Evolutionary conservation across 1,140 invertebrate genomes (phyloP).

Genomic region (Drosophila equinoxialis): DNA sequence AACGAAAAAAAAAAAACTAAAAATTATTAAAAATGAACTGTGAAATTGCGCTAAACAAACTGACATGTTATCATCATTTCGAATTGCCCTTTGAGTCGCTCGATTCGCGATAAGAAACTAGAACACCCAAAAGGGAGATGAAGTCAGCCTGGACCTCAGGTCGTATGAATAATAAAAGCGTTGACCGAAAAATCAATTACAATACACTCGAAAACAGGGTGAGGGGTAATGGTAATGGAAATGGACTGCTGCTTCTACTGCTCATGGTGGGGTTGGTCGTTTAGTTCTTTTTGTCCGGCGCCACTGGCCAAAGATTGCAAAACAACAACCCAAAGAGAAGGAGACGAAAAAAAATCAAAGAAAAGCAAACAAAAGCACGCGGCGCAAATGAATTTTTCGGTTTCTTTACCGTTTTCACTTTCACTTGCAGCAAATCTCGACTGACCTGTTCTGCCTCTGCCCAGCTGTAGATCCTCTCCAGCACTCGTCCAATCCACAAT

Average conservation of each 20-base stretch:
- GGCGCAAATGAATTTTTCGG: background rate
- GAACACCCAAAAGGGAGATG: too few relatives aligned
- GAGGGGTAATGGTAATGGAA: too few relatives aligned
- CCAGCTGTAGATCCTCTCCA: background rate
- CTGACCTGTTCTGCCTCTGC: background rate
- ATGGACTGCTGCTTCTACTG: background rate
- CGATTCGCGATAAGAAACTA: too few relatives aligned
- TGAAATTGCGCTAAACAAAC: background rate
- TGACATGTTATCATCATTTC: background rate
- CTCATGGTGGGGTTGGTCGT: background rate
- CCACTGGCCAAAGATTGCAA: background rate
- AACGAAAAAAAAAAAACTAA: background rate
- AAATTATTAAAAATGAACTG: slow-evolving; percentile 4
- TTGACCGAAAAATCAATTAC: slow-evolving; percentile 11
- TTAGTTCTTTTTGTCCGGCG: background rate
- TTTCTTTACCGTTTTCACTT: background rate
- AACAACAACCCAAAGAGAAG: background rate
- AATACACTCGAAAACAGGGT: background rate
- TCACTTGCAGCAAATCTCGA: slow-evolving; percentile 4
- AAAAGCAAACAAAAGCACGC: background rate
- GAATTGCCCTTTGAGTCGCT: background rate
- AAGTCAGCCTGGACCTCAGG: background rate
- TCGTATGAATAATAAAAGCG: slow-evolving; percentile 11
- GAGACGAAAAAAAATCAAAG: background rate
- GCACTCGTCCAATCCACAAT: slow-evolving; percentile 2